These are phyloP conservation scores for Helostoma temminkii DNA, from an alignment of 2,797 vertebrate genomes.

Conservation along the genomic window DNA sequence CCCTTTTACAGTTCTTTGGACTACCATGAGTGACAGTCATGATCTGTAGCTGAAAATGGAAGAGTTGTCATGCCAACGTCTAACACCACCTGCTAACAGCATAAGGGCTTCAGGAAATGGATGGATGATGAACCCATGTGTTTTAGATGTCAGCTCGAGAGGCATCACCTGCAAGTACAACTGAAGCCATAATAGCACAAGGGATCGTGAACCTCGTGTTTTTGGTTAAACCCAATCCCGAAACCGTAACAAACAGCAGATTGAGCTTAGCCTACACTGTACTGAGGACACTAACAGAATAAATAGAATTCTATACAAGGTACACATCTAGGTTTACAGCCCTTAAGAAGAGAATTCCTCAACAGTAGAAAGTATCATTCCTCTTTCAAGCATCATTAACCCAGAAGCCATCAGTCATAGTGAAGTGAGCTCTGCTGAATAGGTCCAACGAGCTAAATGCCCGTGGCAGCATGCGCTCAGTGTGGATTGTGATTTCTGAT, in stretches of 20 bases:
- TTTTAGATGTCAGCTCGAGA: too few relatives aligned
- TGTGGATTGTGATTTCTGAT: constrained; percentile 51
- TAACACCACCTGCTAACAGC: too few relatives aligned
- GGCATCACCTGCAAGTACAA: too few relatives aligned
- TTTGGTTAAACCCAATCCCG: too few relatives aligned
- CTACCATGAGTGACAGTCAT: too few relatives aligned
- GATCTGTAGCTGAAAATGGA: too few relatives aligned
- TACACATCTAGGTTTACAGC: too few relatives aligned
- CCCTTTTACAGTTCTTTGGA: background rate
- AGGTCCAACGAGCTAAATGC: constrained; percentile 23
- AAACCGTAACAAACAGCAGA: background rate
- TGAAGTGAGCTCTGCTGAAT: constrained; percentile 34
- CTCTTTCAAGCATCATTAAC: constrained; percentile 3
- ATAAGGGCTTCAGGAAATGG: too few relatives aligned
- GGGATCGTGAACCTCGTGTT: too few relatives aligned
- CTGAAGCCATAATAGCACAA: too few relatives aligned
- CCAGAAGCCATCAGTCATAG: constrained; percentile 31
- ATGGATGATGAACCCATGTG: too few relatives aligned
- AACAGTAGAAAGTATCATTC: background rate
- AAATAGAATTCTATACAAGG: background rate
- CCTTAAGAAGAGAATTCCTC: constrained; percentile 19
- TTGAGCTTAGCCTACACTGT: background rate
- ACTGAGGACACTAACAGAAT: background rate
- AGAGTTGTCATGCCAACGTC: too few relatives aligned
- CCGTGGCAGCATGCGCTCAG: constrained; percentile 12